Conservation (phyloP, 2,888 invertebrate species). For the Microctonus hyperodae region DNA sequence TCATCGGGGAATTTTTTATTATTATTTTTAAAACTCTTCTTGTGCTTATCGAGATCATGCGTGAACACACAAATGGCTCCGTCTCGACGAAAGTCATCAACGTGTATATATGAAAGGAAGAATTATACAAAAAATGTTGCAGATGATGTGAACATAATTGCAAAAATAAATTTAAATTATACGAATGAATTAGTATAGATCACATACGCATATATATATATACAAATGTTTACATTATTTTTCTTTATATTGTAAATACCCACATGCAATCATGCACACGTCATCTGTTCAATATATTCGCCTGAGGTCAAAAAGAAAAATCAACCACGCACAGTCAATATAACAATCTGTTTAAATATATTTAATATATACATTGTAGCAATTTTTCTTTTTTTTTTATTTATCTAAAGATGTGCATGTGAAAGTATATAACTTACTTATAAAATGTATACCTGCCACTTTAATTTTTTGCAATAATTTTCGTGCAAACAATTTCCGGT, state of each 20-base stretch:
- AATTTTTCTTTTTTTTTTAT: neutral
- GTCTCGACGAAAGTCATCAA: neutral
- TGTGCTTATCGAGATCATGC: neutral
- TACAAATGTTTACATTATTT: neutral
- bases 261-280: conserved; percentile 8
- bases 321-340: neutral
- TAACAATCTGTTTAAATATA: neutral
- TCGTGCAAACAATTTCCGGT: conserved; percentile 23
- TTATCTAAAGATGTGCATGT: neutral
- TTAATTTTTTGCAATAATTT: conserved; percentile 4
- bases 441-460: neutral
- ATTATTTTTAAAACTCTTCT: neutral
- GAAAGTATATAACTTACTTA: neutral
- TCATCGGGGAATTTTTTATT: neutral
- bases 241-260: conserved; percentile 18
- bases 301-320: neutral
- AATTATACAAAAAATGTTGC: neutral
- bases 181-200: too few relatives aligned
- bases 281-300: conserved; percentile 9
- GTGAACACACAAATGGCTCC: neutral
- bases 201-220: too few relatives aligned
- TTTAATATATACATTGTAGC: neutral
- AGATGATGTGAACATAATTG: neutral
- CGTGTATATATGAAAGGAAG: neutral
- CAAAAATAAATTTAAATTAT: neutral